Evolutionary conservation across 1,140 invertebrate genomes (phyloP).

Genomic region (Bombus confusus): DNA sequence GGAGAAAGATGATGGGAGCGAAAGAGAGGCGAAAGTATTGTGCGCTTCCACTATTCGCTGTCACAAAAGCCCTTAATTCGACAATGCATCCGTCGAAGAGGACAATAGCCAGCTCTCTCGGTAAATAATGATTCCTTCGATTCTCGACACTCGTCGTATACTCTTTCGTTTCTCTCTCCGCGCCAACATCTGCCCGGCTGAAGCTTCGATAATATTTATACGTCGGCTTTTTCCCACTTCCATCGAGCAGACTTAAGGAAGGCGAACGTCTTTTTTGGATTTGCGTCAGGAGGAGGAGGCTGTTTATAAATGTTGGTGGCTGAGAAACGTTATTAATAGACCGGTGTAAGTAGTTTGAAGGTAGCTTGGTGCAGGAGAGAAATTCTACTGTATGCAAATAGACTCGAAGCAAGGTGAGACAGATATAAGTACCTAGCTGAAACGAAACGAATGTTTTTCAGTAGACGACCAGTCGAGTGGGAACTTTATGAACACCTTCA

Average conservation of each 20-base stretch:
- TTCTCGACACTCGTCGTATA: conserved; percentile 41
- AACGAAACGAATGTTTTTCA: no score
- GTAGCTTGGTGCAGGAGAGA: not conserved
- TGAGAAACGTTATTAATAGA: conserved; percentile 11
- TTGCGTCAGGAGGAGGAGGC: not conserved
- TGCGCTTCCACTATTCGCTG: conserved; percentile 47
- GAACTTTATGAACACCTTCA: no score
- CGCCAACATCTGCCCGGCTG: conserved; percentile 1
- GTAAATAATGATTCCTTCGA: conserved; percentile 68
- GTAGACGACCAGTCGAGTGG: no score
- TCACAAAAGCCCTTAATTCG: conserved; percentile 73
- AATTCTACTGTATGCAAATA: not conserved
- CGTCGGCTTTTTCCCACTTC: not conserved
- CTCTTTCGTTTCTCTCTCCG: conserved; percentile 26
- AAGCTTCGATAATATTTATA: conserved; percentile 47
- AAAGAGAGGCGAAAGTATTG: conserved; percentile 47
- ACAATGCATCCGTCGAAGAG: conserved; percentile 61
- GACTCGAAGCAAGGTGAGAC: not conserved
- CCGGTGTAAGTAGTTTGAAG: not conserved
- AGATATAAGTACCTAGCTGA: not conserved
- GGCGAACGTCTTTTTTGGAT: not conserved
- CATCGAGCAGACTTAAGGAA: not conserved
- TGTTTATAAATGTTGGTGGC: not conserved
- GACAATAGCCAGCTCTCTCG: conserved; percentile 59
- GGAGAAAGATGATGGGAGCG: not conserved